Conservation (phyloP, 35 echinoderm and acorn worm genomes). For the Apostichopus californicus region DNA sequence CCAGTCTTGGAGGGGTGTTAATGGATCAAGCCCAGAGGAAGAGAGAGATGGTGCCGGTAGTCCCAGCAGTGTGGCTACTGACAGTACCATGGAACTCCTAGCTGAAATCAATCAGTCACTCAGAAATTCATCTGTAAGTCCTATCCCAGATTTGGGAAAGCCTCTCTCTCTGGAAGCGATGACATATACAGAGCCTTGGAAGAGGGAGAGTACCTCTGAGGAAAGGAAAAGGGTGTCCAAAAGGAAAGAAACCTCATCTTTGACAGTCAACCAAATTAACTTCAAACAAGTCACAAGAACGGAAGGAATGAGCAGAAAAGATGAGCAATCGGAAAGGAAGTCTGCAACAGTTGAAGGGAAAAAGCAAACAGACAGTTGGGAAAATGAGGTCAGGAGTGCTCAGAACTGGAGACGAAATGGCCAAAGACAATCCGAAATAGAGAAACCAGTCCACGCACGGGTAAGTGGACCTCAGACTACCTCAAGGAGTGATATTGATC, state of each 20-base stretch:
- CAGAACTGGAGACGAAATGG: neutral
- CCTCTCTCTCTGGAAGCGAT: neutral
- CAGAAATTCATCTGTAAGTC: conserved; percentile 68
- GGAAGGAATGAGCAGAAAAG: neutral
- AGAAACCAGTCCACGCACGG: neutral
- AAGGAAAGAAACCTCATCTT: neutral
- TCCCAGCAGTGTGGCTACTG: conserved; percentile 44
- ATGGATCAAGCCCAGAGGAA: neutral
- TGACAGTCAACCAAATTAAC: neutral
- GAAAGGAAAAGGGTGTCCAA: neutral
- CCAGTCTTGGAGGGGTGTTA: neutral
- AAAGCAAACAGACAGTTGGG: neutral
- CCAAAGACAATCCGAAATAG: neutral
- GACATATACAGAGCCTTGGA: neutral
- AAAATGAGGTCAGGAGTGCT: neutral
- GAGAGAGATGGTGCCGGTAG: conserved; percentile 32
- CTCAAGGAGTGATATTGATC: neutral
- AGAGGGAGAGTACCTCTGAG: neutral
- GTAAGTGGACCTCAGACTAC: neutral
- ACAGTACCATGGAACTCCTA: conserved; percentile 70
- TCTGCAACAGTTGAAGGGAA: neutral
- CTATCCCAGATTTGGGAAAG: conserved; percentile 47
- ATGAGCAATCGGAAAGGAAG: neutral
- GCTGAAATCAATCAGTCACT: conserved; percentile 76
- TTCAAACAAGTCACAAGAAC: neutral